Percentiles rank a stretch among this genome's conserved stretches.
Evolutionary conservation across 2,113 vertebrate species (phyloP).

Genomic region (Lanius ludovicianus): DNA sequence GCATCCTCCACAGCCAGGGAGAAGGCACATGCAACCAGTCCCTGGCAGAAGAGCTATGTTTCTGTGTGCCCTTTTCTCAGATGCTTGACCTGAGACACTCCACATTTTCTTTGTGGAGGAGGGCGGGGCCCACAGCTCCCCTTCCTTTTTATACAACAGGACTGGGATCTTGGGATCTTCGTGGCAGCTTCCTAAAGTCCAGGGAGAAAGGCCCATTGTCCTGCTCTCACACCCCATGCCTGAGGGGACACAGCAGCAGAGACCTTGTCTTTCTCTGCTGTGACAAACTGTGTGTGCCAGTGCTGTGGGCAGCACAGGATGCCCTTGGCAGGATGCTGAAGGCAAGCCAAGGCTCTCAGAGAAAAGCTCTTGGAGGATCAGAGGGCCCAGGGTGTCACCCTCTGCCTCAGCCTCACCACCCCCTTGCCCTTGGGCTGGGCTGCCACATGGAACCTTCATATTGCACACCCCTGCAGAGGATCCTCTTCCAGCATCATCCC

Average conservation of each 20-base stretch:
- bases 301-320: neutral
- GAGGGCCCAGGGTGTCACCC: neutral
- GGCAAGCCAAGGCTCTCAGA: neutral
- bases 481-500: neutral
- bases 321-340: neutral
- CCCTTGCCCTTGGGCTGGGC: neutral
- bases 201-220: conserved; percentile 5
- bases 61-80: neutral
- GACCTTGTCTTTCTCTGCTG: neutral
- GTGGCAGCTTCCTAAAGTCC: neutral
- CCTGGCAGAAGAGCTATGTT: neutral
- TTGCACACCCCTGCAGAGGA: neutral
- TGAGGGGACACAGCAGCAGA: rapidly evolving
- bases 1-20: neutral
- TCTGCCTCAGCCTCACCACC: neutral
- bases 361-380: neutral
- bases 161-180: neutral
- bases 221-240: neutral
- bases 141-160: neutral
- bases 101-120: neutral
- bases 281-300: neutral
- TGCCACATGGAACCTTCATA: neutral
- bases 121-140: neutral
- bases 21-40: neutral
- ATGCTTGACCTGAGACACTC: neutral